These are phyloP conservation scores for Anniella stebbinsi DNA, from an alignment of 2,797 vertebrate genomes.

Conservation along the genomic window DNA sequence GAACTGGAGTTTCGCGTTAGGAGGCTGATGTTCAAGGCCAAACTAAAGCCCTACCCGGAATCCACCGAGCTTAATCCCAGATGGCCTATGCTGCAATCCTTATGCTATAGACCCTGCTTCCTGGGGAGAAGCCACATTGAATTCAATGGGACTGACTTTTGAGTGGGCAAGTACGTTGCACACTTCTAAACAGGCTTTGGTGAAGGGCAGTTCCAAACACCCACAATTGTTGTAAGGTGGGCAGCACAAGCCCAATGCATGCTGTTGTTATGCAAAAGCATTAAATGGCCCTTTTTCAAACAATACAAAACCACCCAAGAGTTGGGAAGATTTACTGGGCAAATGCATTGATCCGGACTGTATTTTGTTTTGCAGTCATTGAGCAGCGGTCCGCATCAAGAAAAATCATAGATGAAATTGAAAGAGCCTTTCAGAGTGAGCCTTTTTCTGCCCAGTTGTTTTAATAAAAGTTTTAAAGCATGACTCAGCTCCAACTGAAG, in stretches of 20 bases:
- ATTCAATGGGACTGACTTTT: too few species aligned
- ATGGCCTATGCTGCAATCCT: not conserved
- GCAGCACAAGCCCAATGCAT: not conserved
- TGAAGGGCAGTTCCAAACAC: not conserved
- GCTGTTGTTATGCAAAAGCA: not conserved
- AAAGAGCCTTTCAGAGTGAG: not conserved
- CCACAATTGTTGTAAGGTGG: not conserved
- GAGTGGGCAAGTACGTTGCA: not conserved
- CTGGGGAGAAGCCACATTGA: not conserved
- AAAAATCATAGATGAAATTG: not conserved
- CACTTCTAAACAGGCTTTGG: not conserved
- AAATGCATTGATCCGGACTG: not conserved
- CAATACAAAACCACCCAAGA: not conserved
- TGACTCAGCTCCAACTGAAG: not conserved
- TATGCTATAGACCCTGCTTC: not conserved
- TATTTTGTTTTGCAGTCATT: not conserved
- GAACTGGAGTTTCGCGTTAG: conserved; percentile 27
- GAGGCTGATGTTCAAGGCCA: conserved; percentile 69
- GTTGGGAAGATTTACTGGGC: not conserved
- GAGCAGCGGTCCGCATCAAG: not conserved
- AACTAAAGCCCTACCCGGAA: conserved; percentile 1
- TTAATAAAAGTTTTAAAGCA: not conserved
- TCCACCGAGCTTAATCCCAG: not conserved
- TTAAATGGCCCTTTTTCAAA: not conserved
- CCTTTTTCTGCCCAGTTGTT: not conserved